These are phyloP conservation scores for Dichetophora obliterata DNA, from an alignment of 2,888 invertebrate species.

Conservation along the genomic window DNA sequence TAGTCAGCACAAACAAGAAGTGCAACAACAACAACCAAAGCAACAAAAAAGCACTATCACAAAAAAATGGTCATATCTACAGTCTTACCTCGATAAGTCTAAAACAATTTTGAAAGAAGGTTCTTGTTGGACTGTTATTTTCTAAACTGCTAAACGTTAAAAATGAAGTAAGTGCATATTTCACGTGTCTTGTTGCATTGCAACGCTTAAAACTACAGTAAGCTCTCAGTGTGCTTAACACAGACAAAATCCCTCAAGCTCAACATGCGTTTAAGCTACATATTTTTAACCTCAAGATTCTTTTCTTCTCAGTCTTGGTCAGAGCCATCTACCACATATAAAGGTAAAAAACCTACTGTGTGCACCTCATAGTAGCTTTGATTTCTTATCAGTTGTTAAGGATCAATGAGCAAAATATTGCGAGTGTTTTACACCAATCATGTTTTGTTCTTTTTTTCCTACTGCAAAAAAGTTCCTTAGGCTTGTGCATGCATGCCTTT, in stretches of 20 bases:
- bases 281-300: constrained; percentile 20
- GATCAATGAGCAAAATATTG: constrained; percentile 37
- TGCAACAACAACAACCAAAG: constrained; percentile 3
- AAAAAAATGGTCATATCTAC: not conserved
- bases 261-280: not conserved
- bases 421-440: constrained; percentile 36
- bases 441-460: not conserved
- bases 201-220: not conserved
- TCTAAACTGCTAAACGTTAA: too few species aligned
- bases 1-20: constrained; percentile 50
- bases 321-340: not conserved
- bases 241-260: too few species aligned
- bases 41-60: not conserved
- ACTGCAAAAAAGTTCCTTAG: constrained; percentile 1
- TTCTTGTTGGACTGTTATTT: too few species aligned
- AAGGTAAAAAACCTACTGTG: not conserved
- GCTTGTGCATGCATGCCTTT: not conserved
- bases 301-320: not conserved
- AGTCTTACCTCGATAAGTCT: not conserved
- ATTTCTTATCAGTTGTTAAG: constrained; percentile 32
- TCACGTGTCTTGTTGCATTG: too few species aligned
- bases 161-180: too few species aligned
- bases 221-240: too few species aligned
- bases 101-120: too few species aligned
- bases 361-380: not conserved